Evolutionary conservation across 2,888 invertebrate species (phyloP), one percentile per base, ranked within the genome.

Genomic region (Anthophora plumipes): DNA sequence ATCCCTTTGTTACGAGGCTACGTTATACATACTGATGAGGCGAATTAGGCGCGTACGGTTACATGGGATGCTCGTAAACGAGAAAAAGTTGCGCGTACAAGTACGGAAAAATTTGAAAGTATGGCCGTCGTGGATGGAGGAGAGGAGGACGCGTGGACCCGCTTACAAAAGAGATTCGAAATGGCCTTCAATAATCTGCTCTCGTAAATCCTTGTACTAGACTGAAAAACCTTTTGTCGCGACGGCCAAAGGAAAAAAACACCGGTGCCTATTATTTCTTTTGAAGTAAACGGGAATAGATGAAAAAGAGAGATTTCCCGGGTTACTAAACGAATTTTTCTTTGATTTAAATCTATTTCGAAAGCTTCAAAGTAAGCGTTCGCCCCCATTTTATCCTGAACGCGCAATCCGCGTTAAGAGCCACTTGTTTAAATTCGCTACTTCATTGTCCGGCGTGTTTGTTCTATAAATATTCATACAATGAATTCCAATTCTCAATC

Each of bases 1-100:
- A 71, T 71, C 71, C 71, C 37, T 71, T 71, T 48, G 61, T 73
- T 57, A 66, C 73, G 66, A 48, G 43, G 57, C 66, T 48, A 73
- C 57, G 73, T 66, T 73, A 73, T 73, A 66, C 73, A 73, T 73
- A 73, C 66, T 66, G 66, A 73, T 66, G 73, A 73, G 73, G 55
- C 67, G 57, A 73, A 66, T 73, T 66, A 73, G 66, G 20, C 57
- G 50, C 48, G 37, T 63, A 57, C 63, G 66, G 64, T 66, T 66
- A 48, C 72, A 48, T 57, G 57, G n/a, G 39, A n/a, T 73, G 48
- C 41, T 41, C 67, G 66, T 57, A 66, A 73, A 66, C 48, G 48
- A 57, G 66, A 25, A 57, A 66, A 66, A 50, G 46, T 31, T 20
- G 54, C 64, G 57, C 22, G 57, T 9, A 25, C 46, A 66, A 48